Evolutionary conservation across 53 echinoderm and acorn worm species (phyloP), one percentile per base, ranked within the genome.

Genomic region (Arbacia lixula): DNA sequence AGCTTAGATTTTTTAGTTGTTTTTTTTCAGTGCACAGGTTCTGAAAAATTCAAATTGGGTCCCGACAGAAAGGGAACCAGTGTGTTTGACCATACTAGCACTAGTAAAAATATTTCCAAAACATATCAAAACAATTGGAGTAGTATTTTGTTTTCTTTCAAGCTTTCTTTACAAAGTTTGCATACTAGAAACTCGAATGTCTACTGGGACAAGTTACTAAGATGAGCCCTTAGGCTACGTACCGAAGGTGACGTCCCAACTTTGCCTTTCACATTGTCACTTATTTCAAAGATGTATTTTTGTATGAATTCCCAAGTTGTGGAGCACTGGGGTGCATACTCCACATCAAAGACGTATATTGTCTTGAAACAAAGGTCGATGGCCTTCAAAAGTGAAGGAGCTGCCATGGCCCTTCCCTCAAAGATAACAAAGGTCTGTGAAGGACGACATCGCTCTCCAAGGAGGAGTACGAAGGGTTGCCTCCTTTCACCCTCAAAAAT

Each of bases 271-370:
- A 66, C 91, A 65, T 87, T 88, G 53, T 83, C 62, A 34, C 78
- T 66, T 30, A 88, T 84, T 53, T 88, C 71, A 71, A 76, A 88
- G 26, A 91, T 53, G 16, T 84, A 66, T 68, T 88, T 91, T 60
- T 91, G 88, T 22, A 91, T 9, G 36, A 91, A 91, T 50, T 91
- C 88, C 88, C 91, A 91, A 11, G 91, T 91, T 33, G 84, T 84
- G 37, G 36, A n/a, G 17, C 88, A 88, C 62, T 91, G 76, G 21
- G 74, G 76, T 2, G 88, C 68, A 51, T 91, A 91, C 25, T 83
- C 72, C 40, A 91, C 60, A 55, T 91, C 84, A 12, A 91, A 66
- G 21, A 87, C 76, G 84, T 84, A 84, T 6, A 84, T 73, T 27
- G 29, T 34, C 56, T 88, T 88, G 46, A 91, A 87, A 29, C 84